A percentile compares a stretch with the other conserved stretches of the same genome.
These are phyloP conservation scores for Lasioglossum calceatum DNA, from an alignment of 2,888 invertebrate species.

Conservation along the genomic window DNA sequence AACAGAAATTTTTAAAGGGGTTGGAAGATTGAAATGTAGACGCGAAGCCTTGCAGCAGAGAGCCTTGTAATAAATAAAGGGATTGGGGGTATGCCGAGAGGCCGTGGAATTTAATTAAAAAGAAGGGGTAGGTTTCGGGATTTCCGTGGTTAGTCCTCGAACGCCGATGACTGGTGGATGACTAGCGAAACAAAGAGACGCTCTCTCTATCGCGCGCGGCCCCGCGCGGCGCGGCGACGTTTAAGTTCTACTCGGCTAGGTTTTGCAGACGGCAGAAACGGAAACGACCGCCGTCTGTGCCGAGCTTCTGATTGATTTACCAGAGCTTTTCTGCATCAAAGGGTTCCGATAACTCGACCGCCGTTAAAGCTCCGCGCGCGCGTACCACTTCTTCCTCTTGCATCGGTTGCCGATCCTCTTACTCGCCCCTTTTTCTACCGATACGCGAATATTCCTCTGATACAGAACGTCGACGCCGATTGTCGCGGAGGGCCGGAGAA, in stretches of 20 bases:
- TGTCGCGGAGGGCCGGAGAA: not conserved
- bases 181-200: conserved; percentile 2
- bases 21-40: not conserved
- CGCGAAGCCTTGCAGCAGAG: not conserved
- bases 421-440: conserved; percentile 11
- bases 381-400: not conserved
- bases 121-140: not conserved
- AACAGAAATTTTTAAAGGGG: not conserved
- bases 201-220: too few relatives aligned
- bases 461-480: not conserved
- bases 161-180: not conserved
- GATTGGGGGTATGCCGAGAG: too few relatives aligned
- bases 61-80: too few relatives aligned
- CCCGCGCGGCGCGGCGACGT: not conserved
- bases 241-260: not conserved
- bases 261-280: not conserved
- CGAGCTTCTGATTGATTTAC: conserved; percentile 45
- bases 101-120: too few relatives aligned
- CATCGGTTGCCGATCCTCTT: conserved; percentile 9
- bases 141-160: not conserved
- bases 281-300: conserved; percentile 41
- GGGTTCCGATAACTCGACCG: conserved; percentile 49
- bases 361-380: conserved; percentile 13
- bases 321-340: conserved; percentile 40
- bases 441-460: not conserved